Evolutionary conservation across 2,888 invertebrate species (phyloP).

Genomic region (Eristalis arbustorum): DNA sequence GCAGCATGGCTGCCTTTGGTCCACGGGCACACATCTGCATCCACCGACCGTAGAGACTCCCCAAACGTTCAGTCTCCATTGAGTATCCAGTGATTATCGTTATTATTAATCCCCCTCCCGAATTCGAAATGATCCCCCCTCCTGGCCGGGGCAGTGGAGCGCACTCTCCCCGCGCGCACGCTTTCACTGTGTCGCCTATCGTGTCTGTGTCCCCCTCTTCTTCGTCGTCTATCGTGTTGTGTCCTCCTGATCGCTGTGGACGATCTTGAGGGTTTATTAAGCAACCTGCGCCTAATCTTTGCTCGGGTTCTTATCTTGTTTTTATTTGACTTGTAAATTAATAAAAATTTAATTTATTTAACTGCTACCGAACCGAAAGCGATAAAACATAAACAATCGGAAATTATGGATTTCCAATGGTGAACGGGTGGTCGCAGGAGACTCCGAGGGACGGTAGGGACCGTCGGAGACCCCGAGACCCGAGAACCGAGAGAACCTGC

Average conservation of each 20-base stretch:
- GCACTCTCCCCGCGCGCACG: neutral
- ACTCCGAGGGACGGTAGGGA: neutral
- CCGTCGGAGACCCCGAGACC: neutral
- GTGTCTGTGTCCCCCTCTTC: constrained; percentile 24
- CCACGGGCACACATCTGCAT: constrained; percentile 31
- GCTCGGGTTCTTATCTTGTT: constrained; percentile 65
- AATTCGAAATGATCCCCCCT: constrained; percentile 47
- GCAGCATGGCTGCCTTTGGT: constrained; percentile 50
- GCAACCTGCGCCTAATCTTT: constrained; percentile 61
- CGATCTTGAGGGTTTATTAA: constrained; percentile 59
- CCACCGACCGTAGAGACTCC: constrained; percentile 24
- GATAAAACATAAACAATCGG: constrained; percentile 72
- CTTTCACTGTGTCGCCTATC: neutral
- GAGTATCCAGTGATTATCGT: constrained; percentile 63
- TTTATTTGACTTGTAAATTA: constrained; percentile 78
- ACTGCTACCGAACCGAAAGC: constrained; percentile 75
- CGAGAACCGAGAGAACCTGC: no score
- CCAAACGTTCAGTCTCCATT: constrained; percentile 37
- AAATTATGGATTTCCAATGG: constrained; percentile 66
- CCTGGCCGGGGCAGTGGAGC: no score
- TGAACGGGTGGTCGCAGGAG: constrained; percentile 1
- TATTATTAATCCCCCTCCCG: constrained; percentile 65
- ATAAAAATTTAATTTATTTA: constrained; percentile 77
- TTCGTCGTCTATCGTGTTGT: constrained; percentile 20
- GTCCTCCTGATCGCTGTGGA: constrained; percentile 42